Evolutionary conservation across 2,888 invertebrate species (phyloP), one percentile per base, ranked within the genome.

Genomic region (Ecliptopera silaceata): DNA sequence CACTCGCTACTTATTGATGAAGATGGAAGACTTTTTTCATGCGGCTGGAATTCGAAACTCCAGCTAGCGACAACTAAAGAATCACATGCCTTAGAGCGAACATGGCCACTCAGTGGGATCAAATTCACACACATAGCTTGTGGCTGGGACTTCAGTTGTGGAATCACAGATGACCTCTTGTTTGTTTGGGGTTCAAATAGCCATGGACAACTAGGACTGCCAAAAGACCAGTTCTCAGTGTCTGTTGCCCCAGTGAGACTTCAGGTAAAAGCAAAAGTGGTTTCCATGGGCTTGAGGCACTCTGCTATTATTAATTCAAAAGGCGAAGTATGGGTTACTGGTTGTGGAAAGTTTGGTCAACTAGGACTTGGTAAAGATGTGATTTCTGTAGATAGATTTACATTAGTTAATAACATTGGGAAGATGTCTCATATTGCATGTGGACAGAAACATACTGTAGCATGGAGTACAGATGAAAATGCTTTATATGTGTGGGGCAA

Each of bases 161-260:
- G 95, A 38, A 91, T 96, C 15, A 94, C 95, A 18, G 92, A 93
- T 71, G 93, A 93, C 62, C 93, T 93, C 51, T 80, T 97, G 1
- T 95, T 94, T 84, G 94, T 95, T 2, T 97, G 97, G 97, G 97
- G 97, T 4, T 95, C 96, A 17, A 97, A 97, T 79, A 91, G 92
- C 59, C 94, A 94, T 77, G 95, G 96, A 15, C 96, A 97, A 75
- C 84, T 97, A 50, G 96, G 96, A 11, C 85, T 95, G 26, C 88
- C 90, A 0, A 93, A 91, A 76, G 85, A 79, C 67, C 91, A 79
- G 54, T 92, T 91, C 61, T 66, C 80, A 29, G 81, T 83, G 52
- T 64, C 71, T 58, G 75, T 88, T 8, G 82, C 78, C 56, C 88
- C 89, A 34, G 72, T 91, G 0, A 75, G 82, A 51, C 69, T 92